Evolutionary conservation across 2,797 vertebrate genomes (phyloP).

Genomic region (Menidia menidia): DNA sequence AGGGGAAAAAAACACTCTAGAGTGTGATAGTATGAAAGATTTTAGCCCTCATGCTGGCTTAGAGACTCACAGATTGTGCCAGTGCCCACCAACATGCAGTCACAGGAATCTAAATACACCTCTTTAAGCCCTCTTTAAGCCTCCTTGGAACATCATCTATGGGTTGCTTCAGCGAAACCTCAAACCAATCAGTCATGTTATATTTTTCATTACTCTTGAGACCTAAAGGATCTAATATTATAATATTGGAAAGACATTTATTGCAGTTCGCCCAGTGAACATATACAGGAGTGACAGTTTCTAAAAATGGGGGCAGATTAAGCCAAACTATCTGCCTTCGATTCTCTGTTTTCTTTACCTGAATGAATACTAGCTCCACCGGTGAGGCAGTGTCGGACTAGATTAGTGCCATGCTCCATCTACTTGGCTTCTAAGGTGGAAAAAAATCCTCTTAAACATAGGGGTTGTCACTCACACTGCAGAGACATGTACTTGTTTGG

Average conservation of each 20-base stretch:
- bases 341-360: slow-evolving; percentile 71
- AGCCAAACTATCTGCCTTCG: slow-evolving; percentile 53
- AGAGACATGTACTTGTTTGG: slow-evolving; percentile 74
- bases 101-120: slow-evolving; percentile 63
- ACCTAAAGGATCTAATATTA: slow-evolving; percentile 22
- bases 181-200: slow-evolving; percentile 17
- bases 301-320: slow-evolving; percentile 61
- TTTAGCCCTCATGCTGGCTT: slow-evolving; percentile 76
- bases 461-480: slow-evolving; percentile 77
- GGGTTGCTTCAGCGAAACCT: slow-evolving; percentile 39
- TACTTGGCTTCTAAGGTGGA: slow-evolving; percentile 66
- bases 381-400: slow-evolving; percentile 76
- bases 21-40: slow-evolving; percentile 67
- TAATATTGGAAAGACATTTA: slow-evolving; percentile 46
- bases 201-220: slow-evolving; percentile 20
- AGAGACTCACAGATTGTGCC: slow-evolving; percentile 70
- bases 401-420: slow-evolving; percentile 78
- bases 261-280: slow-evolving; percentile 29
- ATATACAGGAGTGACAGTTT: slow-evolving; percentile 51
- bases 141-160: slow-evolving; percentile 46
- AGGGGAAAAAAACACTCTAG: background rate
- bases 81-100: slow-evolving; percentile 65
- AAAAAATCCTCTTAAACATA: slow-evolving; percentile 79
- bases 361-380: slow-evolving; percentile 76
- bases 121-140: slow-evolving; percentile 62